phyloP scores from a whole-genome alignment of 1,140 invertebrate genomes.

The Arion vulgaris region DNA sequence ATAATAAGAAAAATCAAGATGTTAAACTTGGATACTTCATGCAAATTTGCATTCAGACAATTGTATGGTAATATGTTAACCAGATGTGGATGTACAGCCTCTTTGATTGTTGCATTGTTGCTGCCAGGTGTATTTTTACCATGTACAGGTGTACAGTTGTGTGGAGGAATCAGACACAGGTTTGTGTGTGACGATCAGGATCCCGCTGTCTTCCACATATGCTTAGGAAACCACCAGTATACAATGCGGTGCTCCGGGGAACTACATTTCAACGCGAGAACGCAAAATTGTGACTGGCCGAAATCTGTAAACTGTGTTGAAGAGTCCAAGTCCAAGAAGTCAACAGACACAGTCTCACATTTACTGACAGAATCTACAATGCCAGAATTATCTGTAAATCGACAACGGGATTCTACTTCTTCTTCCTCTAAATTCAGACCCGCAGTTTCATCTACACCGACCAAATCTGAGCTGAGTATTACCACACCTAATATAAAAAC shows the following conservation, averaged over 20 bases:
- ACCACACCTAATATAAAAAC: not conserved
- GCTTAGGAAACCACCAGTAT: constrained; percentile 42
- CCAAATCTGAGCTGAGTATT: not conserved
- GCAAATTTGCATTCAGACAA: not conserved
- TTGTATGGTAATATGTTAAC: not conserved
- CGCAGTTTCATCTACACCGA: not conserved
- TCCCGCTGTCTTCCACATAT: constrained; percentile 46
- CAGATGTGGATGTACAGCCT: not conserved
- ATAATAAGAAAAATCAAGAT: constrained; percentile 1
- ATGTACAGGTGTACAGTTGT: not conserved
- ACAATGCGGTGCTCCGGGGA: constrained; percentile 43
- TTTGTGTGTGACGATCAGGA: constrained; percentile 47
- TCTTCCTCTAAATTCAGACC: not conserved
- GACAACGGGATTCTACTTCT: not conserved
- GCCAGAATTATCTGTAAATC: not conserved
- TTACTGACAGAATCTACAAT: not conserved
- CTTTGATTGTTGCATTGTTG: not conserved
- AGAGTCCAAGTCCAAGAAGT: not conserved
- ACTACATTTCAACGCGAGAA: constrained; percentile 50
- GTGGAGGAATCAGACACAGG: constrained; percentile 33
- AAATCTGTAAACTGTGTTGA: constrained; percentile 34
- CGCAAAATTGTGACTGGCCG: constrained; percentile 54
- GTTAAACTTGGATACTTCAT: not conserved
- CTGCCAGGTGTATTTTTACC: not conserved
- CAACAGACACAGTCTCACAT: not conserved